Conservation (phyloP, 2,797 vertebrate genomes). For the Protonibea diacanthus region DNA sequence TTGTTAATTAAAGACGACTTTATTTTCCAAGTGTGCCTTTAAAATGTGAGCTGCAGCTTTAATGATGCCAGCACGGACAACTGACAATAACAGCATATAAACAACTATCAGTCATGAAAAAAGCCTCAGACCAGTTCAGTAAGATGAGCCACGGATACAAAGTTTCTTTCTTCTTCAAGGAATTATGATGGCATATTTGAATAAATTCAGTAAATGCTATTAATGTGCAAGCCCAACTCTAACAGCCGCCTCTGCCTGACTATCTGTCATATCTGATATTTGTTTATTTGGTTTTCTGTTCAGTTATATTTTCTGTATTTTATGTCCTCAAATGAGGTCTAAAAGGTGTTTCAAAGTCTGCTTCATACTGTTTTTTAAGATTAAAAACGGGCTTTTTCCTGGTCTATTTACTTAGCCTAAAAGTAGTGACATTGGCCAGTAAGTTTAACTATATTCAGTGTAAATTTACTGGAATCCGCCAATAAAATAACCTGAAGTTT, state of each 20-base stretch:
- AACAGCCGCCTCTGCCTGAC: background rate
- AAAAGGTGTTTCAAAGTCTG: background rate
- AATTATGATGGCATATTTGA: background rate
- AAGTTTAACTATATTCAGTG: background rate
- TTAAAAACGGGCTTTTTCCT: background rate
- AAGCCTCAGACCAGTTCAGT: background rate
- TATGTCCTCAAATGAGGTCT: background rate
- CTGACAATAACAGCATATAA: slow-evolving; percentile 9
- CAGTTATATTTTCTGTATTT: background rate
- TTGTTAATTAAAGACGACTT: slow-evolving; percentile 27
- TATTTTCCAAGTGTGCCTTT: slow-evolving; percentile 1
- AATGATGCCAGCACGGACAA: background rate
- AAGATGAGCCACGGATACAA: background rate
- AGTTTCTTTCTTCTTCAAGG: background rate
- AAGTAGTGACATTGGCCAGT: background rate
- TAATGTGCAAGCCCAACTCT: background rate
- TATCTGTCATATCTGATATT: background rate
- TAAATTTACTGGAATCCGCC: background rate
- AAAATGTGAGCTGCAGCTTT: background rate
- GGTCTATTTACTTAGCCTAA: background rate
- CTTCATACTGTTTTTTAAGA: background rate
- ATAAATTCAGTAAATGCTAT: background rate
- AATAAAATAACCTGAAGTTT: background rate
- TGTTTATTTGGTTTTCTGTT: background rate
- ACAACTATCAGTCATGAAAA: background rate